Conservation (phyloP, 2,797 vertebrate species). For the Falco peregrinus region DNA sequence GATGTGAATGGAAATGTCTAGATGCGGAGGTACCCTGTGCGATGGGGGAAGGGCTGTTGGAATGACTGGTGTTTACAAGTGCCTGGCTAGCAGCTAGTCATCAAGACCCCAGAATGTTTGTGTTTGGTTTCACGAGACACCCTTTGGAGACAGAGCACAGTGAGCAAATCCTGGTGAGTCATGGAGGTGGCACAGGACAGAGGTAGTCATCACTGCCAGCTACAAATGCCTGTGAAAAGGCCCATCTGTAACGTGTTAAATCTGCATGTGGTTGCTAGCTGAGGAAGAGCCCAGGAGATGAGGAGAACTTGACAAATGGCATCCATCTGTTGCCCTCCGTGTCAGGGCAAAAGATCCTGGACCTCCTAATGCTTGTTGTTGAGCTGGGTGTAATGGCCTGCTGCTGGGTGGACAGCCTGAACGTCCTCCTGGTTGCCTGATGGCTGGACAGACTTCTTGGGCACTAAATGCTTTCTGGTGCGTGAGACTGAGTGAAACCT, state of each 20-base stretch:
- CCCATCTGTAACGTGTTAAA: background rate
- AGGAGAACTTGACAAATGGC: background rate
- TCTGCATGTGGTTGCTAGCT: background rate
- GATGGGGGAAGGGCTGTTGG: background rate
- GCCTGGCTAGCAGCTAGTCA: background rate
- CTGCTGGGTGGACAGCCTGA: background rate
- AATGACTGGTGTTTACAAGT: background rate
- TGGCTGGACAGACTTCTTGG: background rate
- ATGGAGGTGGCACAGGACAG: background rate
- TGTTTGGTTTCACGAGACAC: accelerated
- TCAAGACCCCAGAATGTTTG: background rate
- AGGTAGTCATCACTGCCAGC: background rate
- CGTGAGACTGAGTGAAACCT: background rate
- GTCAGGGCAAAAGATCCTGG: background rate
- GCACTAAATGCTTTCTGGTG: background rate
- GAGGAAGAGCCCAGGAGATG: background rate
- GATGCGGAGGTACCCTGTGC: background rate
- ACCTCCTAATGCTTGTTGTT: background rate
- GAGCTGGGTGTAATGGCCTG: background rate
- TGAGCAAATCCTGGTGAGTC: background rate
- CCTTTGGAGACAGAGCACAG: background rate
- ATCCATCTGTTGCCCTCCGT: accelerated
- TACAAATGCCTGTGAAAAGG: background rate
- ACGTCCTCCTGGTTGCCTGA: background rate
- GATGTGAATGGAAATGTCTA: background rate